Evolutionary conservation across 2,113 vertebrate genomes (phyloP).

Genomic region (Tichodroma muraria): DNA sequence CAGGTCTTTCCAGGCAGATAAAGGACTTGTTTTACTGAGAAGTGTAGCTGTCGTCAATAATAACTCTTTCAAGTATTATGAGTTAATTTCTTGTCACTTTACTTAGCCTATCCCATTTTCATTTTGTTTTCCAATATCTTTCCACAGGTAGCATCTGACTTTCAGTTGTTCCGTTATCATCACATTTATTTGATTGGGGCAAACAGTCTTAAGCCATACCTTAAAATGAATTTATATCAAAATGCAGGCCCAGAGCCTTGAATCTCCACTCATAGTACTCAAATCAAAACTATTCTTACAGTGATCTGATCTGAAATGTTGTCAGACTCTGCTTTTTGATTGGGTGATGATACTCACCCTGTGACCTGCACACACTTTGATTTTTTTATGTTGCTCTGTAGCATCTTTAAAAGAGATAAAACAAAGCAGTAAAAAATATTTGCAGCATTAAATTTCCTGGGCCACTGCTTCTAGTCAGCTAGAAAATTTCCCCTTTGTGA

Average conservation of each 20-base stretch:
- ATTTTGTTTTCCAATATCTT: neutral
- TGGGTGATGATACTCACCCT: neutral
- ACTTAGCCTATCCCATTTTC: neutral
- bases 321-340: neutral
- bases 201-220: neutral
- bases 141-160: neutral
- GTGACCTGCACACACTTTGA: neutral
- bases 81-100: neutral
- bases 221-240: neutral
- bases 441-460: slow-evolving; percentile 15
- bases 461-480: neutral
- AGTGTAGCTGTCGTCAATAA: neutral
- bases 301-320: neutral
- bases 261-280: neutral
- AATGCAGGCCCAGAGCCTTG: neutral
- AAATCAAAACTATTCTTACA: neutral
- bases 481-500: slow-evolving; percentile 6
- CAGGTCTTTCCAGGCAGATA: neutral
- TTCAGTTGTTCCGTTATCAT: neutral
- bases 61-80: neutral
- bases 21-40: neutral
- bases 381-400: neutral
- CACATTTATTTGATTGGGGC: neutral
- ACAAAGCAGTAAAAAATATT: neutral
- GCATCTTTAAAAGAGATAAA: neutral